Base-by-base conservation (phyloP, 2,113 vertebrate genomes). In the Paralichthys olivaceus region DNA sequence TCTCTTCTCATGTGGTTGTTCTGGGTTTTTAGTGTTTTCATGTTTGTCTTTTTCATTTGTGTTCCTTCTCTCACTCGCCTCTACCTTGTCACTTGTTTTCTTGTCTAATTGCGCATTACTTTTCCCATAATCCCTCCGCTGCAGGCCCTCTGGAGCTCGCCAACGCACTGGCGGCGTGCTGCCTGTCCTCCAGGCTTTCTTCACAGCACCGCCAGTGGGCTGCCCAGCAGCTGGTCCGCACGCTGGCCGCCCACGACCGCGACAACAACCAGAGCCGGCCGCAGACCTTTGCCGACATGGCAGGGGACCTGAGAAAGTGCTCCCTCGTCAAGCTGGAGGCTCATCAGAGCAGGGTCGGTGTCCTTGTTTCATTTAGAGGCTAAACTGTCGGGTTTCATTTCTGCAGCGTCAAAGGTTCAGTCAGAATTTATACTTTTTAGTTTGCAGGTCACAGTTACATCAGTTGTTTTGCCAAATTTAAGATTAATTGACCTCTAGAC, bases 151-250 rank as follows among this genome's bases (percentile, higher is more conserved):
- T 99, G 95, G 98, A 99, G 92, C 95, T 99, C 94, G 98, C 97
- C 85, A 99, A 99, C 12, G 97, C 98, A 53, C 95, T 99, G 91
- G 97, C 97, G 61, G 98, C 98, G 43, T 99, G 97, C 94, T 99
- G 98, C 95, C 95, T 99, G 55, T 99, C 98, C 4, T 97, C 97
- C 4, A 93, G 97, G 81, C 95, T 99, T 6, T 99, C 97, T 14
- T 99, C 98, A 0, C 97, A 99, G 87, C 98, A 99, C 79, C 96
- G 98, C 8, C 98, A 99, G 90, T 99, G 98, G 98, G 98, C 97
- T 4, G 96, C 97, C 8, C 98, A 99, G 92, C 98, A 99, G 87
- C 94, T 99, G 15, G 97, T 99, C 23, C 94, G 96, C 62, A 96
- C 97, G 4, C 94, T 99, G 26, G 98, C 98, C 0, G 97, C 98